These are phyloP conservation scores for Teleopsis dalmanni DNA, from an alignment of 1,140 invertebrate genomes.

Conservation along the genomic window DNA sequence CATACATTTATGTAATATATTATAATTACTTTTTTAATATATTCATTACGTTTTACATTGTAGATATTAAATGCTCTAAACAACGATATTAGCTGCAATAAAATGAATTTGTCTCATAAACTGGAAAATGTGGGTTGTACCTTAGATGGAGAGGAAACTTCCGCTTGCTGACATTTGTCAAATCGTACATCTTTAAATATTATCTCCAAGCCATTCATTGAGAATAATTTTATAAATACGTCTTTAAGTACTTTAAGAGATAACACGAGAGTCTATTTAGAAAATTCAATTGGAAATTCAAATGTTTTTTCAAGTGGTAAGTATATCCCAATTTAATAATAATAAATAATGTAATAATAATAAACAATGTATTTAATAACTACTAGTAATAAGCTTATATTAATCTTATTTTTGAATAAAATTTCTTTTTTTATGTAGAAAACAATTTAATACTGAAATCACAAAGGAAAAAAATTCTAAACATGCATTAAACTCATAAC, in stretches of 20 bases:
- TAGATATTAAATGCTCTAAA: constrained; percentile 73
- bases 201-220: neutral
- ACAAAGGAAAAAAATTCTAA: neutral
- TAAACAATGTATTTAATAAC: neutral
- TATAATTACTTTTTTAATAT: too few relatives aligned
- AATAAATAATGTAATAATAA: neutral
- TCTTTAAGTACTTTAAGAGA: neutral
- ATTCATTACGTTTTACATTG: constrained; percentile 2
- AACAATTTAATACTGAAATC: neutral
- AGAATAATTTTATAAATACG: constrained; percentile 2
- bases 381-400: neutral
- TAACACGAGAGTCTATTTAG: constrained; percentile 1
- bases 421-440: neutral
- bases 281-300: neutral
- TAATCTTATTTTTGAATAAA: neutral
- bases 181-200: neutral
- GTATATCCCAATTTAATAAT: neutral
- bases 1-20: too few relatives aligned
- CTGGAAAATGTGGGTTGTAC: constrained; percentile 84
- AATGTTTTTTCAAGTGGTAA: constrained; percentile 4
- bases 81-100: constrained; percentile 70
- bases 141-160: constrained; percentile 64
- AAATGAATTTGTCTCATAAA: constrained; percentile 80
- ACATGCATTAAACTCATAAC: neutral
- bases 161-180: constrained; percentile 37